Conservation (phyloP, 2,888 invertebrate species). For the Philaethria dido region DNA sequence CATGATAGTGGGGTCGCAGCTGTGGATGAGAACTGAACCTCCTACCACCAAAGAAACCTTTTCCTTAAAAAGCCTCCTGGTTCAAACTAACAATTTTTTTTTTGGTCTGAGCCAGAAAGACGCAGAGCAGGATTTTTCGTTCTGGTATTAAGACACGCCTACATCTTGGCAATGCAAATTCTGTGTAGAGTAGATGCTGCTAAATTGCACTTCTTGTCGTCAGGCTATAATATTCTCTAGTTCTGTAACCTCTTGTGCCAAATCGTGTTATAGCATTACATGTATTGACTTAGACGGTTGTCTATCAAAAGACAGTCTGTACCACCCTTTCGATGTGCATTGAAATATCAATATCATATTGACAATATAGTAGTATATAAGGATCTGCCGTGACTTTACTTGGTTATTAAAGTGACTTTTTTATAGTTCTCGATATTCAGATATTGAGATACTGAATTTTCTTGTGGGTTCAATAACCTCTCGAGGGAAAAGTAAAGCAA, state of each 20-base stretch:
- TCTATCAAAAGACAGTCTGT: not conserved
- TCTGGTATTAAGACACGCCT: not conserved
- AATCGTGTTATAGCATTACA: not conserved
- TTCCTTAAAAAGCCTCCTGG: too few species aligned
- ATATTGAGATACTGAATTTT: too few species aligned
- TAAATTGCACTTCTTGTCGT: not conserved
- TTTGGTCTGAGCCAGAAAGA: too few species aligned
- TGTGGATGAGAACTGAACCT: too few species aligned
- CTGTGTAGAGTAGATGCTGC: not conserved
- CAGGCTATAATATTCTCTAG: not conserved
- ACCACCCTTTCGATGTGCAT: conserved; percentile 16
- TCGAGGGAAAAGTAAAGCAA: too few species aligned
- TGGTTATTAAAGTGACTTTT: too few species aligned
- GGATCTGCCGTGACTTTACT: not conserved
- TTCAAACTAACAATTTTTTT: too few species aligned
- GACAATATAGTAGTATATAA: not conserved
- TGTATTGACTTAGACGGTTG: not conserved
- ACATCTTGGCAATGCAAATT: not conserved
- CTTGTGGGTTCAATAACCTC: too few species aligned
- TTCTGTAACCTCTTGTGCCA: not conserved
- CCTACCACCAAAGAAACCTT: too few species aligned
- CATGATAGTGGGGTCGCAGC: too few species aligned
- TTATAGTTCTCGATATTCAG: too few species aligned
- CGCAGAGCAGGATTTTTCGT: too few species aligned
- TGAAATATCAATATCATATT: not conserved